Percentiles rank a stretch among this genome's conserved stretches.
Evolutionary conservation across 2,888 invertebrate genomes (phyloP).

Genomic region (Microplitis deprimator): DNA sequence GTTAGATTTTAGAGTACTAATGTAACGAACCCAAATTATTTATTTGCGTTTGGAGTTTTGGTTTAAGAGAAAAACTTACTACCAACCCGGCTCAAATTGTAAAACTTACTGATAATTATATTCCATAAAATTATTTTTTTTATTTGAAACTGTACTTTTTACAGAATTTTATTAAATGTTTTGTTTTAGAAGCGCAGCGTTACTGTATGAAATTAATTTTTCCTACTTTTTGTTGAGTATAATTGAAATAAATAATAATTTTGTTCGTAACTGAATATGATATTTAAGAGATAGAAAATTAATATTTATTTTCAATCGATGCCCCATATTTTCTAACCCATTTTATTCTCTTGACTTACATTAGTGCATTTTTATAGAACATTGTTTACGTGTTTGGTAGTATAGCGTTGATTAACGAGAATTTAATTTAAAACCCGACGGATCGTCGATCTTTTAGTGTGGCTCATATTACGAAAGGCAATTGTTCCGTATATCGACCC

Average conservation of each 20-base stretch:
- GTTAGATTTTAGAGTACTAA: too few species aligned
- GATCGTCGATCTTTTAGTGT: constrained; percentile 53
- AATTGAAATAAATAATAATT: neutral
- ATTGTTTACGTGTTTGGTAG: constrained; percentile 49
- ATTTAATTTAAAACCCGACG: constrained; percentile 49
- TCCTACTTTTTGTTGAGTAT: too few species aligned
- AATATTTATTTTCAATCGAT: constrained; percentile 9
- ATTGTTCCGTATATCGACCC: constrained; percentile 39
- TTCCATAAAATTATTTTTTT: too few species aligned
- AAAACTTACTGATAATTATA: too few species aligned
- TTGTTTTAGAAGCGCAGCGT: too few species aligned
- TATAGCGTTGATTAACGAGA: constrained; percentile 52
- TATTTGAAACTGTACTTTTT: too few species aligned
- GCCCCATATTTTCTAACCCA: neutral
- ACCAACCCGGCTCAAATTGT: too few species aligned
- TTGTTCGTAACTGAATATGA: neutral
- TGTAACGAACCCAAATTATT: too few species aligned
- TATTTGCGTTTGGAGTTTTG: too few species aligned
- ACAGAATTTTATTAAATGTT: too few species aligned
- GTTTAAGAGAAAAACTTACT: too few species aligned
- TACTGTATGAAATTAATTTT: too few species aligned
- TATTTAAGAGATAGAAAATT: neutral
- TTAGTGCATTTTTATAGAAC: neutral
- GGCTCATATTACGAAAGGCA: constrained; percentile 50
- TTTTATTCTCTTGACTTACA: constrained; percentile 4